Evolutionary conservation across 2,888 invertebrate genomes (phyloP), one percentile per base, ranked within the genome.

Genomic region (Tuberolachnus salignus): DNA sequence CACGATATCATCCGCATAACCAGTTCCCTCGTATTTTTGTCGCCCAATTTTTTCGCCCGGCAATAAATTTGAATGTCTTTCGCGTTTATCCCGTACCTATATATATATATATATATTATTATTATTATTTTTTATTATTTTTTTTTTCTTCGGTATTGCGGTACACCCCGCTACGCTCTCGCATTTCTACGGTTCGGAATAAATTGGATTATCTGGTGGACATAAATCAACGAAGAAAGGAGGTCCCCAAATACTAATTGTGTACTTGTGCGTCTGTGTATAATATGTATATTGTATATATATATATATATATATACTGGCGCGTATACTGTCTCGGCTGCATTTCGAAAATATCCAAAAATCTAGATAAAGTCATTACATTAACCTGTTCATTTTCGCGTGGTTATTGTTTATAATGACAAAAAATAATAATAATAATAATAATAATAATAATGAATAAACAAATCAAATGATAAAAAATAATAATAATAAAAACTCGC

Each of bases 61-160:
- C 34, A 78, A 78, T 78, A 78, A 67, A 78, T 78, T 78, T 67
- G 57, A 78, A 78, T 78, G 67, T 67, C 67, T 67, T n/a, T 34
- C 46, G 57, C 57, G 57, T 59, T 21, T 57, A 46, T 21, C 3
- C 49, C 34, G 51, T 26, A 10, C 16, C 57, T n/a, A 57, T n/a
- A 46, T 49, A 23, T 70, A 70, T 21, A 16, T 57, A 23, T 66
- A 66, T 23, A 59, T n/a, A 34, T 23, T n/a, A n/a, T n/a, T n/a
- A n/a, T n/a, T n/a, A n/a, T n/a, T n/a, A n/a, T n/a, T n/a, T n/a
- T 34, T 34, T 34, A 34, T 34, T 34, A 4, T 34, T 34, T 34
- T 34, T 34, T 34, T 34, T 34, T 34, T 34, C 34, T 6, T 6
- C 34, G 59, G 23, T 73, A 63, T 72, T 19, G 34, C 34, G 14